A percentile compares a stretch with the other conserved stretches of the same genome.
Evolutionary conservation across 2,888 invertebrate genomes (phyloP).

Genomic region (Dryobotodes eremita): DNA sequence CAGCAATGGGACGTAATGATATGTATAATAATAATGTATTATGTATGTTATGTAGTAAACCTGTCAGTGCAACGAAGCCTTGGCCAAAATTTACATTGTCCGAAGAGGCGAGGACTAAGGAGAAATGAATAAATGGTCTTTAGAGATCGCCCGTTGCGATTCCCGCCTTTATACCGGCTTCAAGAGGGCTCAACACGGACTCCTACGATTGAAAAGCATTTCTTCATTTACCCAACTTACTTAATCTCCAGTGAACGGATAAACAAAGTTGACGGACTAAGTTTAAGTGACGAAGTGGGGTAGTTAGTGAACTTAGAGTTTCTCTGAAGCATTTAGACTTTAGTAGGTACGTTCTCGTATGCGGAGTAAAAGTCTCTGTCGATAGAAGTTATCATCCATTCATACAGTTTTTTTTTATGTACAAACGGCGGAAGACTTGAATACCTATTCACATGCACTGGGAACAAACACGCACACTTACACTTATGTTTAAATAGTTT

Average conservation of each 20-base stretch:
- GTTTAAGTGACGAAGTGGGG: conserved; percentile 16
- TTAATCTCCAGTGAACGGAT: conserved; percentile 34
- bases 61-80: conserved; percentile 21
- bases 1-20: not conserved
- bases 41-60: not conserved
- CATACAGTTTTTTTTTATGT: not conserved
- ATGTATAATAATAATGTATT: not conserved
- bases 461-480: not conserved
- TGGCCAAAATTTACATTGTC: conserved; percentile 22
- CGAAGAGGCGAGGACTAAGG: conserved; percentile 14
- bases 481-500: too few species aligned
- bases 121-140: conserved; percentile 55
- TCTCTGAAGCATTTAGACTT: conserved; percentile 1
- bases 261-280: conserved; percentile 34
- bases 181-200: conserved; percentile 44
- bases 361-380: not conserved
- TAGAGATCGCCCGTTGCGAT: conserved; percentile 47
- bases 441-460: not conserved
- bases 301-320: conserved; percentile 37
- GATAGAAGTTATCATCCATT: not conserved
- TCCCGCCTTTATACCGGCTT: conserved; percentile 43
- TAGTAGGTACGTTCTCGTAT: not conserved
- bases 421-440: not conserved
- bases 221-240: conserved; percentile 32
- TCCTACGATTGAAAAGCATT: conserved; percentile 53